Percentiles rank a stretch among this genome's conserved stretches.
These are phyloP conservation scores for Ischnura elegans DNA, from an alignment of 2,888 invertebrate species.

Conservation along the genomic window DNA sequence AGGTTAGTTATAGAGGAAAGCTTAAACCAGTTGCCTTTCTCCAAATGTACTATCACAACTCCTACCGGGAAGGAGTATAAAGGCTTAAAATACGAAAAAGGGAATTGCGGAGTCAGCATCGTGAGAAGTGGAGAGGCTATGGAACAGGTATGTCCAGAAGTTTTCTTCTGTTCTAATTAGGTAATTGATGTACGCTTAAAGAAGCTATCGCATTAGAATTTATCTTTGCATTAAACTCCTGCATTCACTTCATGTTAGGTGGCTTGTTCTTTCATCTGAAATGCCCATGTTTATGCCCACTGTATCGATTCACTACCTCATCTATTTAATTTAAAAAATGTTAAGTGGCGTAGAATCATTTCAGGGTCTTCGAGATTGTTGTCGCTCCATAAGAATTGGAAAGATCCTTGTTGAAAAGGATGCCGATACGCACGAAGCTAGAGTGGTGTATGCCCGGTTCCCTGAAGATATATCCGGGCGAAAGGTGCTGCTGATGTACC, in stretches of 20 bases:
- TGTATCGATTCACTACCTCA: no score
- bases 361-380: conserved; percentile 95
- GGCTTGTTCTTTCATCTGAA: no score
- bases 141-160: conserved; percentile 84
- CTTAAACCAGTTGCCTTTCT: conserved; percentile 96
- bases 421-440: conserved; percentile 96
- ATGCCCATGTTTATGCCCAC: no score
- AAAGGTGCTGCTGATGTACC: conserved; percentile 97
- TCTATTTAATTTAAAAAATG: no score
- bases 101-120: conserved; percentile 99
- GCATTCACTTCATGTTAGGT: no score
- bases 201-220: no score
- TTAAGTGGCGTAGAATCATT: conserved; percentile 71
- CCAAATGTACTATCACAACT: conserved; percentile 93
- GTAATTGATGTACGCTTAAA: neutral
- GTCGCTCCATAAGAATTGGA: conserved; percentile 98
- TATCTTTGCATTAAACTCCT: no score
- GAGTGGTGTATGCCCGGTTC: conserved; percentile 98
- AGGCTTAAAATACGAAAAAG: conserved; percentile 96
- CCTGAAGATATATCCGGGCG: conserved; percentile 96
- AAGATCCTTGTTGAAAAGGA: conserved; percentile 99
- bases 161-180: neutral
- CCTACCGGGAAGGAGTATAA: conserved; percentile 95
- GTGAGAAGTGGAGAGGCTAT: conserved; percentile 93
- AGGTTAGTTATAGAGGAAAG: conserved; percentile 98